Evolutionary conservation across 1,140 invertebrate genomes (phyloP), one percentile per base, ranked within the genome.

Genomic region (Steinernema feltiae): DNA sequence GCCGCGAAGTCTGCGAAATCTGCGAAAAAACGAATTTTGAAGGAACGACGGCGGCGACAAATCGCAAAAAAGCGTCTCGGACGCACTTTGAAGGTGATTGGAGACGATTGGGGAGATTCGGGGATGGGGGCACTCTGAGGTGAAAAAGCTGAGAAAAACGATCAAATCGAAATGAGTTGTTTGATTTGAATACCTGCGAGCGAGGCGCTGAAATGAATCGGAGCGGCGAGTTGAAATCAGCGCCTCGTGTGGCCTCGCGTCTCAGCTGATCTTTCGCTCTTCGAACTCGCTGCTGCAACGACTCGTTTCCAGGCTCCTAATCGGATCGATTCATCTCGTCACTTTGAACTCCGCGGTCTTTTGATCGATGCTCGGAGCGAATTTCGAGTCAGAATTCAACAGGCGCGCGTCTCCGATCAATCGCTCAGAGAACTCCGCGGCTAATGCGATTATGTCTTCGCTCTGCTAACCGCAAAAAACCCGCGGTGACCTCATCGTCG

Each of bases 361-460:
- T 27, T 12, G 53, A 63, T 27, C 53, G 53, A 63, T 17, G 24
- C 53, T 21, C 53, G 15, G 53, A 63, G 24, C 53, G 53, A 27
- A 63, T 15, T 27, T 27, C 53, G 24, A 18, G 35, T 18, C 7
- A 17, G 12, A 63, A 21, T 63, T 27, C 7, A 15, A n/a, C n/a
- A n/a, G n/a, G n/a, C n/a, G n/a, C n/a, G n/a, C n/a, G n/a, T n/a
- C 53, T 12, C 3, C 53, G 53, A 63, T 63, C 53, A 63, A 63
- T 63, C 53, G 53, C 53, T 12, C 12, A 12, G 53, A 27, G 53
- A 63, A 27, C 41, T 46, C n/a, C 41, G 41, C 41, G 24, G 24
- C 53, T 63, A 63, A 63, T 27, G 53, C 53, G 53, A 63, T 63
- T 63, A 63, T 63, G 53, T 15, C 53, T 27, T 15, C 53, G 53